Percentiles rank a stretch among this genome's conserved stretches.
These are phyloP conservation scores for Suncus etruscus DNA, from an alignment of 2,113 vertebrate species.

Conservation along the genomic window DNA sequence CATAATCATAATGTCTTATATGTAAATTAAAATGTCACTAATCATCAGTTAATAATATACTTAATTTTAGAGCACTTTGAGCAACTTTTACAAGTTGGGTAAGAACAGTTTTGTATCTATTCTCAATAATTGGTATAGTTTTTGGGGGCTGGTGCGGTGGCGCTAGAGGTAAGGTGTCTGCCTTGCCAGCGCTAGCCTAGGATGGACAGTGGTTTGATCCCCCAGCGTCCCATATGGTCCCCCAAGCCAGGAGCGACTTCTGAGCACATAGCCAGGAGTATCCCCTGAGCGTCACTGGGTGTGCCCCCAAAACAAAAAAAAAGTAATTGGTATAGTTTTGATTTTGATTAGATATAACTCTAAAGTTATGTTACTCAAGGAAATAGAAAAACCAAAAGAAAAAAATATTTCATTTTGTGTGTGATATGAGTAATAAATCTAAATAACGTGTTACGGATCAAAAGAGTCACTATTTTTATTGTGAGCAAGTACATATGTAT, in stretches of 20 bases:
- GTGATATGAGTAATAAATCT: conserved; percentile 49
- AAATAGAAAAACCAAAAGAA: conserved; percentile 12
- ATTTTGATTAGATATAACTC: conserved; percentile 43
- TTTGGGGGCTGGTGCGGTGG: too few relatives aligned
- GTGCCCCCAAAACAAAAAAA: too few relatives aligned
- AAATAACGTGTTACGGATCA: conserved; percentile 50
- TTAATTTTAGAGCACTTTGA: neutral
- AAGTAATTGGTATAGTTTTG: too few relatives aligned
- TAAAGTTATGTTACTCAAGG: conserved; percentile 30
- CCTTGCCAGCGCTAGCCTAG: too few relatives aligned
- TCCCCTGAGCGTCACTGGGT: too few relatives aligned
- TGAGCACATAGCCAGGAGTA: too few relatives aligned
- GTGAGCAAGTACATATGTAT: conserved; percentile 35
- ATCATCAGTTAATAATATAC: neutral
- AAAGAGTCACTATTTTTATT: conserved; percentile 7
- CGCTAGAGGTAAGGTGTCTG: too few relatives aligned
- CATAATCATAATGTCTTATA: neutral
- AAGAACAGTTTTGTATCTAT: neutral
- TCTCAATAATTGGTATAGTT: neutral
- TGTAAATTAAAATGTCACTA: conserved; percentile 50
- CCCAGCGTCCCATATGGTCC: too few relatives aligned
- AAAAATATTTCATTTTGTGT: conserved; percentile 62
- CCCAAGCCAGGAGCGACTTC: too few relatives aligned
- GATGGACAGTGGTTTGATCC: too few relatives aligned
- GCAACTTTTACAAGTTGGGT: neutral